Conservation (phyloP, 2,797 vertebrate genomes). For the Diplodus puntazzo region DNA sequence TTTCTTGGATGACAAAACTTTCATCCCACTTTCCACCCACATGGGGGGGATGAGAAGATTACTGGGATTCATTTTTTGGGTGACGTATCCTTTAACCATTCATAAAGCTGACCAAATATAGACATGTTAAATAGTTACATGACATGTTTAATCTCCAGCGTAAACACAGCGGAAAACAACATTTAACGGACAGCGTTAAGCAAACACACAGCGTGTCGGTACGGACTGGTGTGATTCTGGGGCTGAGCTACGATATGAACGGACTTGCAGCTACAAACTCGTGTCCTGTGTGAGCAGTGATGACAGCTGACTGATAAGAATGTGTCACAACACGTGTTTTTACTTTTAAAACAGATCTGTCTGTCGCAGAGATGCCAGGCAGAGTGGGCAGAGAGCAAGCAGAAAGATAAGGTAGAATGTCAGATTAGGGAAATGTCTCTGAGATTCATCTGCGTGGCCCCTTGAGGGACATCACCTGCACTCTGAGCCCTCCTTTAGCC, state of each 20-base stretch:
- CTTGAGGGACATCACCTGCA: constrained; percentile 52
- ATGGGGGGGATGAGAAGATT: too few species aligned
- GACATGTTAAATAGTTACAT: neutral
- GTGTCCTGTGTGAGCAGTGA: neutral
- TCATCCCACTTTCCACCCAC: too few species aligned
- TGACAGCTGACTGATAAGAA: neutral
- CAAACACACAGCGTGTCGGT: constrained; percentile 1
- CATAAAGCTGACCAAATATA: neutral
- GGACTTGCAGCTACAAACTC: neutral
- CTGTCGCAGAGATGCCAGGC: constrained; percentile 7
- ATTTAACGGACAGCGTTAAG: neutral
- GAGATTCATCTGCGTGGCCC: constrained; percentile 25
- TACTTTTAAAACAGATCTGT: constrained; percentile 17
- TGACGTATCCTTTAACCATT: neutral
- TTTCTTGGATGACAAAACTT: too few species aligned
- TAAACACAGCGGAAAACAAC: constrained; percentile 13
- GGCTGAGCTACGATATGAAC: neutral
- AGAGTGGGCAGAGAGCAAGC: constrained; percentile 1
- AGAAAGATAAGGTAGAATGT: constrained; percentile 10
- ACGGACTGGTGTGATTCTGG: neutral
- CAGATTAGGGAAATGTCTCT: constrained; percentile 35
- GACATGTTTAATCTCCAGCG: neutral
- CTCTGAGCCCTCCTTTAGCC: constrained; percentile 43
- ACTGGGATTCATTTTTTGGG: too few species aligned
- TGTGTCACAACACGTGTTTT: constrained; percentile 24